Percentiles rank a stretch among this genome's conserved stretches.
phyloP scores from a whole-genome alignment of 2,113 vertebrate species.

The Orthonyx spaldingii region DNA sequence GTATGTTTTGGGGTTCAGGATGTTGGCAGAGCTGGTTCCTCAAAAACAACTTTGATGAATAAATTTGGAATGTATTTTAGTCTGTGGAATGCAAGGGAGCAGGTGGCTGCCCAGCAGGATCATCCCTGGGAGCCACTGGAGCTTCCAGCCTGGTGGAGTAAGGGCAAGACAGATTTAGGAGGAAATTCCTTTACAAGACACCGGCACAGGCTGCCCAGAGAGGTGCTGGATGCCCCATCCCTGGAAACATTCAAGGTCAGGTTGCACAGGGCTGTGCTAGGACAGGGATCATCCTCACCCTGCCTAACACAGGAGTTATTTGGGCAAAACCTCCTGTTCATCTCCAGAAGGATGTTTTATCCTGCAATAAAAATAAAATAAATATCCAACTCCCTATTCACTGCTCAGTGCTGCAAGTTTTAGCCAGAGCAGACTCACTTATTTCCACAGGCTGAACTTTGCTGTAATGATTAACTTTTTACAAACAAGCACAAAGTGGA shows the following conservation, averaged over 20 bases:
- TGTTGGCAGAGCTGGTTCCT: background rate
- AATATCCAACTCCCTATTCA: background rate
- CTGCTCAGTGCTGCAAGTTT: background rate
- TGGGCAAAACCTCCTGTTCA: background rate
- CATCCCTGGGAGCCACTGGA: background rate
- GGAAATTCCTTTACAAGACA: background rate
- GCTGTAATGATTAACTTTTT: background rate
- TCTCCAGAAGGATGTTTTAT: background rate
- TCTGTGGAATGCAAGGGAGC: background rate
- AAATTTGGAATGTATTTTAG: background rate
- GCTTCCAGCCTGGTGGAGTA: background rate
- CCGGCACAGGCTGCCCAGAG: background rate
- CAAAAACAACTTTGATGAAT: background rate
- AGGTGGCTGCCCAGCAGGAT: background rate
- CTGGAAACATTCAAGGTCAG: background rate
- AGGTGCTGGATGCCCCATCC: background rate
- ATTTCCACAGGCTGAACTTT: background rate
- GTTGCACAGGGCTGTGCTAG: background rate
- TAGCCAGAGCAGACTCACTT: background rate
- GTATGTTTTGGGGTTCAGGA: fast-evolving
- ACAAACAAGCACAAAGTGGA: background rate
- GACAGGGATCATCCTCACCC: background rate
- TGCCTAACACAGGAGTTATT: background rate
- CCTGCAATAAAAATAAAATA: background rate
- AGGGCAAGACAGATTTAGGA: background rate